Conservation (phyloP, 23 tunicate genomes). For the Clavelina lepadiformis region DNA sequence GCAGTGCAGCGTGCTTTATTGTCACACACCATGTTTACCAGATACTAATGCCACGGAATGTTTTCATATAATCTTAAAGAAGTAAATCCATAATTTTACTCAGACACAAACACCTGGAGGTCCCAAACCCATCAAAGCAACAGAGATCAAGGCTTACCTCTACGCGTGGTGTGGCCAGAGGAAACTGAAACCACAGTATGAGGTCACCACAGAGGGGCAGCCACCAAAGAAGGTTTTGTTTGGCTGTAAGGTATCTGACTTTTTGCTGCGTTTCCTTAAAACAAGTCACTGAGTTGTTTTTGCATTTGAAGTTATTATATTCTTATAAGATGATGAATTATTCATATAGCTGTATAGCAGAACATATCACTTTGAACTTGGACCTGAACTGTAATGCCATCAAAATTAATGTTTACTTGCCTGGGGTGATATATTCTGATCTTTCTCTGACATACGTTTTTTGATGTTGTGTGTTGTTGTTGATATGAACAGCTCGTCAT, state of each 20-base stretch:
- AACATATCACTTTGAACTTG: too few species aligned
- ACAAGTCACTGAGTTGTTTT: too few species aligned
- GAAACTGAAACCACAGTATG: slow-evolving; percentile 90
- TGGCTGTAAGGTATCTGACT: slow-evolving; percentile 69
- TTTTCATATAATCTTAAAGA: background rate
- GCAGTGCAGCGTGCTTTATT: background rate
- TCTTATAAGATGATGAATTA: too few species aligned
- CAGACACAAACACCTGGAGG: too few species aligned
- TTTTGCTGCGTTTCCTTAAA: too few species aligned
- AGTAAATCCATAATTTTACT: background rate
- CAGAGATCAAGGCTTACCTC: slow-evolving; percentile 86
- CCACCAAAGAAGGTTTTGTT: slow-evolving; percentile 61
- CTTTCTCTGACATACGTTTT: background rate
- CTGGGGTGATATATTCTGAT: background rate
- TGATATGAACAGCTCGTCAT: slow-evolving; percentile 72
- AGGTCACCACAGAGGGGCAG: slow-evolving; percentile 56
- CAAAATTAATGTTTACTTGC: background rate
- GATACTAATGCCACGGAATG: too few species aligned
- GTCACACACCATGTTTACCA: too few species aligned
- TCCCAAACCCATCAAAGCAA: slow-evolving; percentile 87
- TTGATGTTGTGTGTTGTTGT: background rate
- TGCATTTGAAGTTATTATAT: too few species aligned
- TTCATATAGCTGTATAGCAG: too few species aligned
- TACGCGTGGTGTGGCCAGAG: slow-evolving; percentile 99
- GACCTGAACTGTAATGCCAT: background rate